Conservation (phyloP, 2,888 invertebrate genomes). For the Parochlus steinenii region DNA sequence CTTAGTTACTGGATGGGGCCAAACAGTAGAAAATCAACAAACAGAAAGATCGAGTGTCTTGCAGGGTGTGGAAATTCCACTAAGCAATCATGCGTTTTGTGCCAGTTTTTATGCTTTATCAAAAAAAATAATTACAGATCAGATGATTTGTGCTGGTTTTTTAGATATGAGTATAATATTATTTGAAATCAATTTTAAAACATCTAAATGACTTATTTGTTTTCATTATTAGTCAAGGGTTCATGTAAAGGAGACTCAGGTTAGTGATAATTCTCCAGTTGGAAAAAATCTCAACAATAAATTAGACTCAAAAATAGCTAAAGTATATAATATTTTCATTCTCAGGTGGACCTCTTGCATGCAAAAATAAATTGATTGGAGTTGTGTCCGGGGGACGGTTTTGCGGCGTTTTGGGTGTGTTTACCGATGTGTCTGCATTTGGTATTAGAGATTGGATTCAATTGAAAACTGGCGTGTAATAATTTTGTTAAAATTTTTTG, state of each 20-base stretch:
- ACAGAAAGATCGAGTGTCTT: constrained; percentile 22
- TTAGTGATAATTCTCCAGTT: too few species aligned
- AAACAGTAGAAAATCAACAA: constrained; percentile 20
- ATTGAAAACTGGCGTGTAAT: constrained; percentile 22
- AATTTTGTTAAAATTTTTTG: too few species aligned
- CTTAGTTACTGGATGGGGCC: constrained; percentile 28
- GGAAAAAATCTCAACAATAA: too few species aligned
- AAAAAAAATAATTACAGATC: constrained; percentile 31
- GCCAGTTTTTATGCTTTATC: constrained; percentile 32
- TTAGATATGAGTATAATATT: constrained; percentile 36
- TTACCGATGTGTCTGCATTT: constrained; percentile 28
- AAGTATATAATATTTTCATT: too few species aligned
- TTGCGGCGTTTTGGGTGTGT: constrained; percentile 33
- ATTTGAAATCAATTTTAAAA: too few species aligned
- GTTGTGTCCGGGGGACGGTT: constrained; percentile 36
- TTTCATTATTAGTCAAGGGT: too few species aligned
- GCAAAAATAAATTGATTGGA: too few species aligned
- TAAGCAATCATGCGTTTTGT: constrained; percentile 34
- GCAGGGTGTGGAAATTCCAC: constrained; percentile 37
- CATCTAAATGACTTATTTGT: too few species aligned
- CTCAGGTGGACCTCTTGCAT: too few species aligned
- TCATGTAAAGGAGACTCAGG: too few species aligned
- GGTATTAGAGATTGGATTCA: constrained; percentile 28
- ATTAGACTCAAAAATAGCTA: too few species aligned
- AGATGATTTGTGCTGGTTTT: constrained; percentile 44